Evolutionary conservation across 2,888 invertebrate genomes (phyloP).

Genomic region (Latheticus oryzae): DNA sequence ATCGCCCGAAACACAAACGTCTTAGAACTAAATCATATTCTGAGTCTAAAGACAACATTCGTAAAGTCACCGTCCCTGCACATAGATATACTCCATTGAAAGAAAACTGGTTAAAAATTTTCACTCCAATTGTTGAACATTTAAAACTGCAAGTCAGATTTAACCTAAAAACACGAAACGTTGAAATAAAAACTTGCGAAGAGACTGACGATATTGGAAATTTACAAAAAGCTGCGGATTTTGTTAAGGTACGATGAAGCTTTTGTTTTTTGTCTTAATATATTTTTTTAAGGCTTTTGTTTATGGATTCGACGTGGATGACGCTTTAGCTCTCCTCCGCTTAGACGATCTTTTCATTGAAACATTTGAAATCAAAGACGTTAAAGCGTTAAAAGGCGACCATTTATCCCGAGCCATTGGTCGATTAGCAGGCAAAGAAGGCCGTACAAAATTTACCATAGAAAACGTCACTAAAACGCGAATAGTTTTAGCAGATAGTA

Average conservation of each 20-base stretch:
- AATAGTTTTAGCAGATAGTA: slow-evolving; percentile 95
- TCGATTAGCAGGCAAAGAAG: slow-evolving; percentile 97
- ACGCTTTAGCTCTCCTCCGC: slow-evolving; percentile 92
- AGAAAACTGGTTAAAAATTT: slow-evolving; percentile 97
- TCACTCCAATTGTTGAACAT: slow-evolving; percentile 95
- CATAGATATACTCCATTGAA: slow-evolving; percentile 95
- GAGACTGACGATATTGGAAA: slow-evolving; percentile 88
- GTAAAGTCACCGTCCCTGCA: slow-evolving; percentile 89
- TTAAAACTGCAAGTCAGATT: slow-evolving; percentile 93
- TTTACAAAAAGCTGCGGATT: slow-evolving; percentile 97
- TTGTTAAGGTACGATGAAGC: slow-evolving; percentile 76
- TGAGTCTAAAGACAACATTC: slow-evolving; percentile 71
- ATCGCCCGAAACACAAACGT: slow-evolving; percentile 52
- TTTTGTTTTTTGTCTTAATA: slow-evolving; percentile 47
- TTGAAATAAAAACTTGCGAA: slow-evolving; percentile 80
- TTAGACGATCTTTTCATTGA: slow-evolving; percentile 97
- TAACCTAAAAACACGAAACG: slow-evolving; percentile 90
- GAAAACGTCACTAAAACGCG: slow-evolving; percentile 99
- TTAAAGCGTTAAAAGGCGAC: slow-evolving; percentile 94
- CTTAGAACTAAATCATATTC: slow-evolving; percentile 56
- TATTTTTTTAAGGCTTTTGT: slow-evolving; percentile 78
- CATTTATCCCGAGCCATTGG: slow-evolving; percentile 96
- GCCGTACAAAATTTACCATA: slow-evolving; percentile 96
- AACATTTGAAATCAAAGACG: slow-evolving; percentile 96
- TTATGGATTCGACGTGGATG: slow-evolving; percentile 96